A percentile compares a stretch with the other conserved stretches of the same genome.
phyloP scores from a whole-genome alignment of 1,140 invertebrate species.

The Calycopis cecrops region DNA sequence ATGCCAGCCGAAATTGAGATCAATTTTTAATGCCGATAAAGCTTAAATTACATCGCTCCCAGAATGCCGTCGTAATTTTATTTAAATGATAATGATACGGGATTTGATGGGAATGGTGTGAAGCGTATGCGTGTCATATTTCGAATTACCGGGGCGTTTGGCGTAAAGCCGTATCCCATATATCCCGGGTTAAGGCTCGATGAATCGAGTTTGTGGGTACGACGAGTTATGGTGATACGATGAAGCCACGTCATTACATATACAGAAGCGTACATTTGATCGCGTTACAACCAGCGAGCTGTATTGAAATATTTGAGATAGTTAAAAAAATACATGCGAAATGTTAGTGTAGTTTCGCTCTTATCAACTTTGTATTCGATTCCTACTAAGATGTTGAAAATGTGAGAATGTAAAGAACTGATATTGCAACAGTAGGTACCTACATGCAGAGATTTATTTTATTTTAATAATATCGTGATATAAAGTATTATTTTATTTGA shows the following conservation, averaged over 20 bases:
- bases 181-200: constrained; percentile 5
- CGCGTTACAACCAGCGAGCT: too few relatives aligned
- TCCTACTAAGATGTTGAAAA: too few relatives aligned
- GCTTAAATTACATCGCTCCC: not conserved
- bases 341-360: too few relatives aligned
- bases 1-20: not conserved
- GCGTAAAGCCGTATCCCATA: constrained; percentile 5
- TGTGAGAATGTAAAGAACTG: too few relatives aligned
- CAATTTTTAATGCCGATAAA: not conserved
- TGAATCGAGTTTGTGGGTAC: constrained; percentile 6
- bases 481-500: too few relatives aligned
- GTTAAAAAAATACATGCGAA: too few relatives aligned
- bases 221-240: constrained; percentile 5
- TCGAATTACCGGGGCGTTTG: constrained; percentile 7
- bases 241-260: constrained; percentile 8
- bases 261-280: not conserved
- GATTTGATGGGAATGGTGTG: constrained; percentile 3
- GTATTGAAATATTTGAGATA: too few relatives aligned
- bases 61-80: not conserved
- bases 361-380: too few relatives aligned
- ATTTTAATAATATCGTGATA: too few relatives aligned
- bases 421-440: too few relatives aligned
- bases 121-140: not conserved
- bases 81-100: constrained; percentile 10
- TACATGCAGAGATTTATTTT: too few relatives aligned